Evolutionary conservation across 2,797 vertebrate genomes (phyloP).

Genomic region (Silurus aristotelis): DNA sequence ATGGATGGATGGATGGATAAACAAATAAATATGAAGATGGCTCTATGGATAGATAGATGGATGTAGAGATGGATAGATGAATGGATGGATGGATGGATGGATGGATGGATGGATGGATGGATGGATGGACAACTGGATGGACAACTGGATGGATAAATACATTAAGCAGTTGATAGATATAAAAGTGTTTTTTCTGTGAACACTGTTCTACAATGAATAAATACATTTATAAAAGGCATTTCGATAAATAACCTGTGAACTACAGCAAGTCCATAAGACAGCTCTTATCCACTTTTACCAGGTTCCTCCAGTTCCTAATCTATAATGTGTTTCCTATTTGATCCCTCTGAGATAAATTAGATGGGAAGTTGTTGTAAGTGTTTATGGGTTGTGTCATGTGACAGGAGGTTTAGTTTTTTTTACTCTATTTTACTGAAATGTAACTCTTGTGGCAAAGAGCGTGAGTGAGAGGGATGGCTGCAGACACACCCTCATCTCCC

Average conservation of each 20-base stretch:
- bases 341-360: not conserved
- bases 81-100: not conserved
- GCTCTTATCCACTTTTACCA: not conserved
- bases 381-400: constrained; percentile 15
- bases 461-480: constrained; percentile 2
- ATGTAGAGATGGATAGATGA: not conserved
- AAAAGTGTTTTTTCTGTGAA: no score
- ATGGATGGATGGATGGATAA: not conserved
- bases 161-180: no score
- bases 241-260: not conserved
- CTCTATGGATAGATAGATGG: not conserved
- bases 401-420: not conserved
- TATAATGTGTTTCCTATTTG: no score
- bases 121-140: not conserved
- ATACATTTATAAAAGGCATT: not conserved
- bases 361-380: not conserved
- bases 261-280: not conserved
- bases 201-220: not conserved
- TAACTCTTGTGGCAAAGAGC: not conserved
- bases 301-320: not conserved
- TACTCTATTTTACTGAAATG: not conserved
- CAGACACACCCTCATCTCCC: constrained; percentile 44
- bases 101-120: not conserved
- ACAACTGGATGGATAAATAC: no score
- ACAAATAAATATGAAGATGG: not conserved